phyloP scores from a whole-genome alignment of 1,140 invertebrate species.

The Brachionus rotundiformis region DNA sequence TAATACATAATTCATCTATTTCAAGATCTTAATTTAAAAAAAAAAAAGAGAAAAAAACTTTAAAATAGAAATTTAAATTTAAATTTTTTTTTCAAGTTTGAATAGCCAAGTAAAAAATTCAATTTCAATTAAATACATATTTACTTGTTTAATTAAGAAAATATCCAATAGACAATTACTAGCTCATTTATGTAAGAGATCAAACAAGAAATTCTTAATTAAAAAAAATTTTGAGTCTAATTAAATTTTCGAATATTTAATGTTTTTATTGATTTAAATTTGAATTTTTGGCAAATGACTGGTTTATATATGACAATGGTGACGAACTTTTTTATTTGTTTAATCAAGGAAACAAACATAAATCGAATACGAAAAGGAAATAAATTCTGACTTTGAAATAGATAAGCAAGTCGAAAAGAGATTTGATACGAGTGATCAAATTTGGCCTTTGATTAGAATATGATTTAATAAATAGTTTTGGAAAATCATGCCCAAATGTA shows the following conservation, averaged over 20 bases:
- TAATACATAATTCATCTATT: constrained; percentile 28
- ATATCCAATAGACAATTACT: constrained; percentile 18
- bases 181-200: constrained; percentile 11
- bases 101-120: constrained; percentile 20
- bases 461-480: neutral
- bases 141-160: constrained; percentile 28
- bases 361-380: neutral
- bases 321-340: constrained; percentile 30
- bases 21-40: neutral
- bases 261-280: constrained; percentile 21
- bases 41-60: neutral
- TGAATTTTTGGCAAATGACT: neutral
- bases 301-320: neutral
- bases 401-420: neutral
- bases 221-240: constrained; percentile 3
- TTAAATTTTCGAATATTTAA: constrained; percentile 25
- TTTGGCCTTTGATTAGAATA: neutral
- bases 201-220: constrained; percentile 11
- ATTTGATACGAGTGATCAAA: neutral
- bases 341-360: constrained; percentile 25
- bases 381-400: constrained; percentile 37
- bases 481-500: constrained; percentile 39
- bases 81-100: constrained; percentile 11
- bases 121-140: constrained; percentile 18
- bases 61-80: neutral